Evolutionary conservation across 2,797 vertebrate genomes (phyloP).

Genomic region (Discoglossus pictus): DNA sequence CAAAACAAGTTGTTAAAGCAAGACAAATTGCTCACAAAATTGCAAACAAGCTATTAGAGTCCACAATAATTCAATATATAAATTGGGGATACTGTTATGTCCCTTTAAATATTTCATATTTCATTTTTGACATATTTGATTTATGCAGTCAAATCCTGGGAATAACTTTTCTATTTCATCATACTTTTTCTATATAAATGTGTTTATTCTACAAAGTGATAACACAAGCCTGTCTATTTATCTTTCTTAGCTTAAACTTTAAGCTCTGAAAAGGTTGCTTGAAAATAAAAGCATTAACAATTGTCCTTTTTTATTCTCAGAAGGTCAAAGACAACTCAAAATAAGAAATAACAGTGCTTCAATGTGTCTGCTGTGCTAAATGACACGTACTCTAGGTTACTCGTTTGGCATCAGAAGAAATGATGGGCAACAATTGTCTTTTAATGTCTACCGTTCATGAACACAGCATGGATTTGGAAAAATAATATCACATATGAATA

Average conservation of each 20-base stretch:
- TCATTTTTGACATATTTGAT: not conserved
- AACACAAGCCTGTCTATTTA: not conserved
- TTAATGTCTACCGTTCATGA: not conserved
- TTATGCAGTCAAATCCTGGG: not conserved
- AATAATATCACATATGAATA: not conserved
- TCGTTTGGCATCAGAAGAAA: not conserved
- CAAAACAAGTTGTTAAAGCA: no score
- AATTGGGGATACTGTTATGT: no score
- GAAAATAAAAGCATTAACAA: not conserved
- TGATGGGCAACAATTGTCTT: constrained; percentile 3
- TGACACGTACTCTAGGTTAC: not conserved
- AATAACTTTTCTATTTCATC: not conserved
- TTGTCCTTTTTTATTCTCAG: constrained; percentile 18
- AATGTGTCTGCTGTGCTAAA: not conserved
- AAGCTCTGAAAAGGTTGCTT: not conserved
- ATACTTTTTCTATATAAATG: not conserved
- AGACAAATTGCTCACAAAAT: no score
- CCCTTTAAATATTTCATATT: no score
- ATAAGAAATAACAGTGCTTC: constrained; percentile 19
- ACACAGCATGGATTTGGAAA: not conserved
- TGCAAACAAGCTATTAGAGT: no score
- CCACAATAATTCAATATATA: no score
- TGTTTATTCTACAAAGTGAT: not conserved
- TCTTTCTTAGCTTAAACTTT: not conserved
- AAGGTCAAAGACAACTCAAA: constrained; percentile 21